These are phyloP conservation scores for Athetis lepigone DNA, from an alignment of 2,888 invertebrate species.

Conservation along the genomic window DNA sequence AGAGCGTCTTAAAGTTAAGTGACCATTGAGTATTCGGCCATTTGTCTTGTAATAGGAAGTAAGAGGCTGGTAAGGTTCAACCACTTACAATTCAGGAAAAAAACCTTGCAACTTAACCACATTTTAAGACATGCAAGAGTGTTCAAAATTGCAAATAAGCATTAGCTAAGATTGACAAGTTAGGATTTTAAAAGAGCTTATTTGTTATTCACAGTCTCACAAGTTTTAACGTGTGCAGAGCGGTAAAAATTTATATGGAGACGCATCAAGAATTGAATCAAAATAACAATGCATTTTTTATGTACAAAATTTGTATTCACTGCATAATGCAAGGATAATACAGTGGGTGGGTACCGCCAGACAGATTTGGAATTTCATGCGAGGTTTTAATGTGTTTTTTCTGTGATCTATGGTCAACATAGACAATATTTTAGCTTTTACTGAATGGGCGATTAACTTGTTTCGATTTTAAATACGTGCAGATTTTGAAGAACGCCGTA, in stretches of 20 bases:
- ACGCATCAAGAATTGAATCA: slow-evolving; percentile 81
- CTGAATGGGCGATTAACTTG: slow-evolving; percentile 42
- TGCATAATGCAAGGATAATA: slow-evolving; percentile 82
- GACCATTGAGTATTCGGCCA: too few species aligned
- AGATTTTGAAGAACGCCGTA: slow-evolving; percentile 42
- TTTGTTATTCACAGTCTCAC: slow-evolving; percentile 53
- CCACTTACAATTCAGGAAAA: slow-evolving; percentile 33
- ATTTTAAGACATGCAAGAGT: slow-evolving; percentile 23
- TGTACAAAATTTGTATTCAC: slow-evolving; percentile 82
- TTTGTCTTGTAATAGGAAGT: too few species aligned
- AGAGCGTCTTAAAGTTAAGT: too few species aligned
- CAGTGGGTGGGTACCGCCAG: slow-evolving; percentile 82
- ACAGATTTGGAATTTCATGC: slow-evolving; percentile 82
- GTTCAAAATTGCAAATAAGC: slow-evolving; percentile 54
- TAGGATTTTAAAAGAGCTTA: slow-evolving; percentile 47
- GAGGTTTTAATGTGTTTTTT: slow-evolving; percentile 73
- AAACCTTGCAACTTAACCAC: slow-evolving; percentile 26
- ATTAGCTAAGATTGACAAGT: slow-evolving; percentile 54
- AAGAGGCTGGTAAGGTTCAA: too few species aligned
- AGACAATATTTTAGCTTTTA: slow-evolving; percentile 54
- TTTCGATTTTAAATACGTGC: slow-evolving; percentile 55
- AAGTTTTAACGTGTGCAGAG: slow-evolving; percentile 68
- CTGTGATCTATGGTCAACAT: slow-evolving; percentile 53
- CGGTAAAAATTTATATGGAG: slow-evolving; percentile 77
- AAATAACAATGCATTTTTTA: slow-evolving; percentile 82